phyloP scores from a whole-genome alignment of 2,888 invertebrate species.

The Drosophila anceps region DNA sequence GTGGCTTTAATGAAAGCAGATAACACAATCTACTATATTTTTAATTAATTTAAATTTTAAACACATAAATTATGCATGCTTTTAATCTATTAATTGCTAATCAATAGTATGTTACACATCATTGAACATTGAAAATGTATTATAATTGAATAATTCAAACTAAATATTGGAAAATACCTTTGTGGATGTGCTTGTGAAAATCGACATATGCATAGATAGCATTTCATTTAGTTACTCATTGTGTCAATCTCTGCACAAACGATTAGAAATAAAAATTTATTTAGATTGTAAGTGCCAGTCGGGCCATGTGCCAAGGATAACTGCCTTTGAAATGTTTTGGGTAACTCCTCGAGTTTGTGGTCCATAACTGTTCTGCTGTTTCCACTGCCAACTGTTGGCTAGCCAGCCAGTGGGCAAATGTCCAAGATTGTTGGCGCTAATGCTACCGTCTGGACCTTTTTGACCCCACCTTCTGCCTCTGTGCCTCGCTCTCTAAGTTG shows the following conservation, averaged over 20 bases:
- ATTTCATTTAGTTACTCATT: slow-evolving; percentile 44
- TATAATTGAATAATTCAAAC: neutral
- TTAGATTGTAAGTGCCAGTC: slow-evolving; percentile 63
- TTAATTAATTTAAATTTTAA: neutral
- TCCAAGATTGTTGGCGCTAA: slow-evolving; percentile 65
- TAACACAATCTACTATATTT: neutral
- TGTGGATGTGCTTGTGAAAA: slow-evolving; percentile 3
- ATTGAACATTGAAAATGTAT: neutral
- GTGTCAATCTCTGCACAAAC: slow-evolving; percentile 47
- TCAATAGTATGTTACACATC: neutral
- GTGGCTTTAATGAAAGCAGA: slow-evolving; percentile 16
- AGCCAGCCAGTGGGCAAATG: slow-evolving; percentile 59
- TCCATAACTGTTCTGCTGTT: slow-evolving; percentile 65
- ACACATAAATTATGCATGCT: neutral
- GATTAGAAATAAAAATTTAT: slow-evolving; percentile 68
- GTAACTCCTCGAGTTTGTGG: slow-evolving; percentile 50
- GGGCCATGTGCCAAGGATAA: slow-evolving; percentile 48
- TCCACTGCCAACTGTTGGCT: slow-evolving; percentile 40
- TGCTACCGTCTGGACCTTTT: slow-evolving; percentile 67
- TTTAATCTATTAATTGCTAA: neutral
- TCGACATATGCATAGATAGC: slow-evolving; percentile 25
- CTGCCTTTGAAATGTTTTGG: slow-evolving; percentile 16
- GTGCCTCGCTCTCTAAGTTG: neutral
- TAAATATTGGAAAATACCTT: neutral
- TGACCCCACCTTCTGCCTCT: neutral